A percentile compares a stretch with the other conserved stretches of the same genome.
Evolutionary conservation across 2,797 vertebrate species (phyloP).

Genomic region (Merluccius polli): DNA sequence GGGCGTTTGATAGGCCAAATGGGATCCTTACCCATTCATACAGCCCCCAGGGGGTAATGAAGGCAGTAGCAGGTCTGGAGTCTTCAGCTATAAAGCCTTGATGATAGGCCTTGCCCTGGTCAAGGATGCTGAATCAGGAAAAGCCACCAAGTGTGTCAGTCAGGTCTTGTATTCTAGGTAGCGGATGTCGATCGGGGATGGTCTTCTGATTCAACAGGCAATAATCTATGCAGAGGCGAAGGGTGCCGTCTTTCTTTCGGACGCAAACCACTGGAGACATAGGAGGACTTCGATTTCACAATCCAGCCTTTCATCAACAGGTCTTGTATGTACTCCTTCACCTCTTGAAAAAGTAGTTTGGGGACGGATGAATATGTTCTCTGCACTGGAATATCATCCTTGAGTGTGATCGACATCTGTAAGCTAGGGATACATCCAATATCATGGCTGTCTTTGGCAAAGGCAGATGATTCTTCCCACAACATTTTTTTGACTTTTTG

Average conservation of each 20-base stretch:
- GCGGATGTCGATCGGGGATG: slow-evolving; percentile 22
- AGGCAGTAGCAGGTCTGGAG: slow-evolving; percentile 7
- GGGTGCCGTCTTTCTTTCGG: slow-evolving; percentile 8
- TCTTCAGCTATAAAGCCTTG: slow-evolving; percentile 6
- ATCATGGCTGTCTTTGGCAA: slow-evolving; percentile 14
- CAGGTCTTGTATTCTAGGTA: slow-evolving; percentile 31
- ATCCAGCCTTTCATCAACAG: not conserved
- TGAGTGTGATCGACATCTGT: slow-evolving; percentile 12
- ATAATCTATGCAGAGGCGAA: slow-evolving; percentile 21
- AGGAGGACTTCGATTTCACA: not conserved
- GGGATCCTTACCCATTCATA: slow-evolving; percentile 17
- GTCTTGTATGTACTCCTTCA: slow-evolving; percentile 10
- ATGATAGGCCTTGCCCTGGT: slow-evolving; percentile 22
- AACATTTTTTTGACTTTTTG: slow-evolving; percentile 5
- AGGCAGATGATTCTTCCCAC: slow-evolving; percentile 8
- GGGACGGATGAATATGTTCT: slow-evolving; percentile 9
- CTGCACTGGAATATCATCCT: slow-evolving; percentile 19
- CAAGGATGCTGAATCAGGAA: slow-evolving; percentile 26
- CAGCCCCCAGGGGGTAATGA: slow-evolving; percentile 20
- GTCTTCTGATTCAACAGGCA: slow-evolving; percentile 22
- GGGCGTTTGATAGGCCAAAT: slow-evolving; percentile 26
- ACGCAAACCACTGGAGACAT: slow-evolving; percentile 12
- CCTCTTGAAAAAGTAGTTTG: slow-evolving; percentile 9
- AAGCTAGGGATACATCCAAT: slow-evolving; percentile 16
- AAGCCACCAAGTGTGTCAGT: slow-evolving; percentile 24